Evolutionary conservation across 2,888 invertebrate genomes (phyloP), one percentile per base, ranked within the genome.

Genomic region (Phorcus lineatus): DNA sequence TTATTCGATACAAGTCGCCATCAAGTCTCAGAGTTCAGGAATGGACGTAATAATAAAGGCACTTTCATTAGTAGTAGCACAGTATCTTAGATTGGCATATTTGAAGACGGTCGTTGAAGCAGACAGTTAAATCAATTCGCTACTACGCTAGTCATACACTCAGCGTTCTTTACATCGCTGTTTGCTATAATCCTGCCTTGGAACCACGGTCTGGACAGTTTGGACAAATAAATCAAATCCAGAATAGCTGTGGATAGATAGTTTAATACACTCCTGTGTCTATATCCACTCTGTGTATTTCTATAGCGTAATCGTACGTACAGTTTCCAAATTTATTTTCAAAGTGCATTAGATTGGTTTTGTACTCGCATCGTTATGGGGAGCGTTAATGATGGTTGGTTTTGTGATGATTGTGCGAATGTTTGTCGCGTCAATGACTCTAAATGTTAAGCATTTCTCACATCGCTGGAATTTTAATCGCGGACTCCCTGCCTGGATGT

Each of bases 371-470:
- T 28, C 62, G 62, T 62, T 16, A 62, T 28, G 13, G 62, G 28
- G 28, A 28, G 17, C 62, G 62, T 62, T 62, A 62, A 62, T 28
- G 2, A 62, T 28, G 62, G 16, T 24, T 62, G 62, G 24, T 62
- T 62, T 62, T 62, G 62, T 62, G 24, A 24, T 62, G 24, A 62
- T 22, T 62, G 62, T 62, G 62, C 24, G n/a, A 28, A 62, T 62
- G 28, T 62, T 62, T 62, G 22, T n/a, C 62, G 28, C 62, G 62
- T 28, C 28, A 28, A 28, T 62, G 62, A 62, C 24, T 24, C 62
- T 62, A 62, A 62, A 62, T 62, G 62, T 62, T 62, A 62, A 62
- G 28, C 24, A 62, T 62, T 62, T 62, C 62, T 62, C 62, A 62
- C 62, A 62, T 24, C 28, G 62, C 22, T 62, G 24, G 62, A 62